Conservation (phyloP, 2,888 invertebrate species). For the Eueremaeus valkanovi region DNA sequence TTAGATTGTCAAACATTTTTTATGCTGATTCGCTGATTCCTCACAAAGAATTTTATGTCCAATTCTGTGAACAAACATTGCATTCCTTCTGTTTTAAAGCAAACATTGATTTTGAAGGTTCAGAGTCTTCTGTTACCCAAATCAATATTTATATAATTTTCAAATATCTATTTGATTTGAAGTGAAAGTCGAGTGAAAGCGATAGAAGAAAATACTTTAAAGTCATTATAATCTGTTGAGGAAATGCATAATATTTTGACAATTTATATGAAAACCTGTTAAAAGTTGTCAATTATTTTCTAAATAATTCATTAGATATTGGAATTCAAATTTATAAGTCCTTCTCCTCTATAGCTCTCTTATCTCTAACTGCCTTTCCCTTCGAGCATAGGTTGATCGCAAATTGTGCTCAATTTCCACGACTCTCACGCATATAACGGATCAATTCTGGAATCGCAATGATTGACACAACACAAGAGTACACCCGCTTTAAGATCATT, state of each 20-base stretch:
- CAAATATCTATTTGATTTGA: not conserved
- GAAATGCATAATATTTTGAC: too few species aligned
- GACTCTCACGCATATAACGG: not conserved
- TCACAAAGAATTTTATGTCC: conserved; percentile 8
- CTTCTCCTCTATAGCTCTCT: too few species aligned
- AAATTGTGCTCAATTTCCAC: not conserved
- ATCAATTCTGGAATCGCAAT: conserved; percentile 16
- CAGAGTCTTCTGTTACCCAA: not conserved
- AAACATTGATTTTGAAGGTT: not conserved
- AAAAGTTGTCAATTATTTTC: too few species aligned
- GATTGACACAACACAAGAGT: conserved; percentile 18
- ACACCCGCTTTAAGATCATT: not conserved
- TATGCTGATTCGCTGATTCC: not conserved
- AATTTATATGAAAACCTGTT: too few species aligned
- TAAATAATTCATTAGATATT: too few species aligned
- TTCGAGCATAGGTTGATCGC: too few species aligned
- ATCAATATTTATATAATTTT: conserved; percentile 25
- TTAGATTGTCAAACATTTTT: conserved; percentile 14
- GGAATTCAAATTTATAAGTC: too few species aligned
- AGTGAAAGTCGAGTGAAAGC: too few species aligned
- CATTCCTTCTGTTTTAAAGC: not conserved
- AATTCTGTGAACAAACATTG: conserved; percentile 11
- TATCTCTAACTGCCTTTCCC: too few species aligned
- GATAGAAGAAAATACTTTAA: not conserved
- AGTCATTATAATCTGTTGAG: not conserved